Evolutionary conservation across 2,797 vertebrate species (phyloP).

Genomic region (Chelidonichthys spinosus): DNA sequence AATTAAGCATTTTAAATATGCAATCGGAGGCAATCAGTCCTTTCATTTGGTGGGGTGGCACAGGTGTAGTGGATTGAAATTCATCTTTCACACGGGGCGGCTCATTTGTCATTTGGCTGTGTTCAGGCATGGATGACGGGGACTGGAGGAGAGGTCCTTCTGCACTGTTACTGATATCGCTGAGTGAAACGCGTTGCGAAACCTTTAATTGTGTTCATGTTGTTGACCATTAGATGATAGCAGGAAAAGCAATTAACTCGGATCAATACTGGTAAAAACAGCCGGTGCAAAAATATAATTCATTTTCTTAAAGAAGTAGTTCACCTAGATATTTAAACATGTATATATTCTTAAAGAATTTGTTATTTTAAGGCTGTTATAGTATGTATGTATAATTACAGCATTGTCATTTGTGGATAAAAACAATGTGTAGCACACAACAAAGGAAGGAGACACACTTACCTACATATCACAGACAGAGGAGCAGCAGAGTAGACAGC

Average conservation of each 20-base stretch:
- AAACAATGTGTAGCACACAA: conserved; percentile 38
- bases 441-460: conserved; percentile 48
- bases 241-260: conserved; percentile 70
- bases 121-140: conserved; percentile 79
- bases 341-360: conserved; percentile 3
- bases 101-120: conserved; percentile 87
- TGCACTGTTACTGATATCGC: conserved; percentile 65
- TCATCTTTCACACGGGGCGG: conserved; percentile 83
- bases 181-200: conserved; percentile 56
- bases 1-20: conserved; percentile 88
- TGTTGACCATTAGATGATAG: conserved; percentile 68
- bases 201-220: conserved; percentile 72
- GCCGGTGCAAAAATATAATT: conserved; percentile 53
- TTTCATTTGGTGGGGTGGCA: conserved; percentile 86
- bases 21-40: conserved; percentile 87
- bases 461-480: conserved; percentile 66
- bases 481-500: conserved; percentile 70
- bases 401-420: conserved; percentile 30
- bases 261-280: conserved; percentile 67
- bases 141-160: conserved; percentile 66
- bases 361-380: conserved; percentile 11
- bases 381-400: not conserved
- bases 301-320: conserved; percentile 37
- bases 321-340: conserved; percentile 19
- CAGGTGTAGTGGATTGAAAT: conserved; percentile 88